phyloP scores from a whole-genome alignment of 2,113 vertebrate species.

The Tyto alba region DNA sequence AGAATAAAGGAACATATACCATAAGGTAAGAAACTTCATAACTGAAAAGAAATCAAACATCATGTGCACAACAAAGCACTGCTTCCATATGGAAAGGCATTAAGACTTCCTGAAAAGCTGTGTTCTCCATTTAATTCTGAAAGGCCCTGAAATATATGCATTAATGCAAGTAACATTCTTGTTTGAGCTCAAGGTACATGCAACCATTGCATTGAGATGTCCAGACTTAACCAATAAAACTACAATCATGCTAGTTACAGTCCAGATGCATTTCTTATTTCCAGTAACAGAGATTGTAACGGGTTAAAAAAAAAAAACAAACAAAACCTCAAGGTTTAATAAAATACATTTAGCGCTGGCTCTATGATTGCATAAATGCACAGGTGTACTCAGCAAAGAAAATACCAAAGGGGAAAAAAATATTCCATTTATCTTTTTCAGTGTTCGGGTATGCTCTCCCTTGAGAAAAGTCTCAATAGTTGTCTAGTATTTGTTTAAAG shows the following conservation, averaged over 20 bases:
- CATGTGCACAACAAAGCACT: not conserved
- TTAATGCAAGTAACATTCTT: not conserved
- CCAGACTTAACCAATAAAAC: not conserved
- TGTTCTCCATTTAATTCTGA: not conserved
- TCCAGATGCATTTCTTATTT: not conserved
- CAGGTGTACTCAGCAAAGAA: not conserved
- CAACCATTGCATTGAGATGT: not conserved
- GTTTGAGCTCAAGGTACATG: not conserved
- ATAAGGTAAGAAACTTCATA: not conserved
- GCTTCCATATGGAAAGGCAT: not conserved
- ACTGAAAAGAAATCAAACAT: not conserved
- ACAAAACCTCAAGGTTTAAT: not conserved
- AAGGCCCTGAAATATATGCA: not conserved
- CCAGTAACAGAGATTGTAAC: not conserved
- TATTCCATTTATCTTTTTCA: not conserved
- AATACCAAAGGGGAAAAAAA: not conserved
- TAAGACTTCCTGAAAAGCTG: not conserved
- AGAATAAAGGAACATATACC: not conserved
- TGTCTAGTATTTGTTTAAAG: slow-evolving; percentile 1
- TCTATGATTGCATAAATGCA: not conserved
- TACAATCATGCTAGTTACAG: not conserved
- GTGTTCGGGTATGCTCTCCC: not conserved
- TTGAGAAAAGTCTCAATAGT: not conserved
- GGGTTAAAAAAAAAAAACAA: not conserved
- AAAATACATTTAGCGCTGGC: not conserved